Evolutionary conservation across 1,140 invertebrate species (phyloP).

Genomic region (Neodiprion virginianus): DNA sequence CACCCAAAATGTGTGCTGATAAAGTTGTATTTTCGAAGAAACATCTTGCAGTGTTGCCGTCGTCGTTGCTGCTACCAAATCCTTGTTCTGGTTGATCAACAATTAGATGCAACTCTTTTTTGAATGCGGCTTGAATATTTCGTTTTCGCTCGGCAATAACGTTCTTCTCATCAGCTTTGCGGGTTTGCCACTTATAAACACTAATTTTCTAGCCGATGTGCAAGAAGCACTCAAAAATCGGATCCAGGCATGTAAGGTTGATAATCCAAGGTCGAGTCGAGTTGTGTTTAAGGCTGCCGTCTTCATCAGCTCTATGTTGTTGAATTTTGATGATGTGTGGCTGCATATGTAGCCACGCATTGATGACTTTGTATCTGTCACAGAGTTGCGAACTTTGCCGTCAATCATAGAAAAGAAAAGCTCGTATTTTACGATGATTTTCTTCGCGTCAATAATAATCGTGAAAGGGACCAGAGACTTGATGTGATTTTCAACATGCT

Average conservation of each 20-base stretch:
- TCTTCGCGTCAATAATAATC: slow-evolving; percentile 5
- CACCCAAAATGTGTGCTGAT: slow-evolving; percentile 22
- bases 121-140: slow-evolving; percentile 22
- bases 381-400: slow-evolving; percentile 26
- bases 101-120: slow-evolving; percentile 23
- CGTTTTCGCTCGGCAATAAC: slow-evolving; percentile 22
- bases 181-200: slow-evolving; percentile 30
- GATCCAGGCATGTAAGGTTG: slow-evolving; percentile 22
- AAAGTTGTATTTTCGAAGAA: slow-evolving; percentile 31
- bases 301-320: slow-evolving; percentile 19
- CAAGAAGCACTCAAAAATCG: slow-evolving; percentile 26
- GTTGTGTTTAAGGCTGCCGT: slow-evolving; percentile 4
- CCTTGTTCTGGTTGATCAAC: slow-evolving; percentile 31
- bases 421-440: slow-evolving; percentile 21
- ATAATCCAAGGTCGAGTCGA: slow-evolving; percentile 11
- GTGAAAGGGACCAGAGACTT: slow-evolving; percentile 24
- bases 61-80: slow-evolving; percentile 29
- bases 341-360: slow-evolving; percentile 30
- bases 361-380: slow-evolving; percentile 18
- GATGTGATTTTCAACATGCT: slow-evolving; percentile 29
- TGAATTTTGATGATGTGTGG: slow-evolving; percentile 25
- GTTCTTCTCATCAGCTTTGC: slow-evolving; percentile 21
- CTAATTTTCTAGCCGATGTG: slow-evolving; percentile 24
- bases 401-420: slow-evolving; percentile 30
- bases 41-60: slow-evolving; percentile 31